Conservation (phyloP, 2,797 vertebrate species). For the Adrianichthys oophorus region DNA sequence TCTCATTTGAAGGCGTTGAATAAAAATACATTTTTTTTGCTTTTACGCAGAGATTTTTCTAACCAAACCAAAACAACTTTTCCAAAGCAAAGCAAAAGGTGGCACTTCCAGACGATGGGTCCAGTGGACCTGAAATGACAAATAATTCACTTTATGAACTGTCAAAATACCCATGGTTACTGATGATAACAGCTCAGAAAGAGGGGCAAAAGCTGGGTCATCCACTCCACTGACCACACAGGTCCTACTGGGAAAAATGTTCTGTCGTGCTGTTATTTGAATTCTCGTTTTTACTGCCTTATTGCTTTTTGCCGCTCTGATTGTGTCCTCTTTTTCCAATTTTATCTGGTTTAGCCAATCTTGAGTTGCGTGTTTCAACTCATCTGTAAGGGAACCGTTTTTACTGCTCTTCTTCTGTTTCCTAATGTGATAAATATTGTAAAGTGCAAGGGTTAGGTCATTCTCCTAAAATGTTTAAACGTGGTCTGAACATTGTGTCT, state of each 20-base stretch:
- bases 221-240: constrained; percentile 48
- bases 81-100: constrained; percentile 4
- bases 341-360: background rate
- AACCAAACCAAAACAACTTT: background rate
- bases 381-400: background rate
- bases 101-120: constrained; percentile 28
- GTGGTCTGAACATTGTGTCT: constrained; percentile 3
- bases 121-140: constrained; percentile 59
- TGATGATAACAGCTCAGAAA: constrained; percentile 60
- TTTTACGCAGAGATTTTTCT: background rate
- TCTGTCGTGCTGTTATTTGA: constrained; percentile 3
- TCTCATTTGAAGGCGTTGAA: background rate
- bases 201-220: constrained; percentile 52
- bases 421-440: no score
- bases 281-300: constrained; percentile 1
- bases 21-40: background rate
- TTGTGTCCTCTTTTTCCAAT: background rate
- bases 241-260: constrained; percentile 25
- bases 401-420: no score
- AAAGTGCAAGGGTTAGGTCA: no score
- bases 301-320: background rate
- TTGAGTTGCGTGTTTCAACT: background rate
- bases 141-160: constrained; percentile 67
- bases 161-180: constrained; percentile 64
- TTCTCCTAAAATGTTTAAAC: background rate